Evolutionary conservation across 2,888 invertebrate genomes (phyloP).

Genomic region (Eulithis prunata): DNA sequence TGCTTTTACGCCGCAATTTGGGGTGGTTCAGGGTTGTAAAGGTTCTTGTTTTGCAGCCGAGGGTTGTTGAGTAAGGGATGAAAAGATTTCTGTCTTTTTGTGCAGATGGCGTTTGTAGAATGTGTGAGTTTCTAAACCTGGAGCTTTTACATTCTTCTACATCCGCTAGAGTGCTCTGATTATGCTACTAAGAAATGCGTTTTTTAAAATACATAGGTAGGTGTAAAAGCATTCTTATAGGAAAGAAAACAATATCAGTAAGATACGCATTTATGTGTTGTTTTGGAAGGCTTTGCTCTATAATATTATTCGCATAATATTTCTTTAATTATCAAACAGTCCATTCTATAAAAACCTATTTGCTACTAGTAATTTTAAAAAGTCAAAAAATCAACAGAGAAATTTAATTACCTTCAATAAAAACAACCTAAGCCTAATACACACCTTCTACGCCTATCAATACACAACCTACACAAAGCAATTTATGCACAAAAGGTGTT

Average conservation of each 20-base stretch:
- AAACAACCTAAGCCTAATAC: slow-evolving; percentile 13
- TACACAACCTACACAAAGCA: slow-evolving; percentile 22
- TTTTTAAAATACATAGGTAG: too few species aligned
- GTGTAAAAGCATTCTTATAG: too few species aligned
- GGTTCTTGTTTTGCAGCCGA: slow-evolving; percentile 45
- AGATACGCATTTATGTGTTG: too few species aligned
- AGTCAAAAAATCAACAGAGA: too few species aligned
- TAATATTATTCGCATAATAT: too few species aligned
- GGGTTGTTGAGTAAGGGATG: slow-evolving; percentile 54
- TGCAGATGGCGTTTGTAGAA: slow-evolving; percentile 37
- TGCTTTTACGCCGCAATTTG: slow-evolving; percentile 36
- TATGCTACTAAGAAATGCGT: neutral
- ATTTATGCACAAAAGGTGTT: slow-evolving; percentile 44
- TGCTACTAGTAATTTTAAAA: too few species aligned
- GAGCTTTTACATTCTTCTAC: slow-evolving; percentile 21
- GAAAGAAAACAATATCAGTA: too few species aligned
- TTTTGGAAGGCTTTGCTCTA: too few species aligned
- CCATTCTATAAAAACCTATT: too few species aligned
- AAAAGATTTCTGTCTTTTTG: slow-evolving; percentile 45
- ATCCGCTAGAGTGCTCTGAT: slow-evolving; percentile 26
- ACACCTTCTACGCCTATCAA: slow-evolving; percentile 6
- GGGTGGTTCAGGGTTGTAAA: slow-evolving; percentile 56
- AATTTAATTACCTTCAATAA: neutral
- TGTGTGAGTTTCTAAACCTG: neutral
- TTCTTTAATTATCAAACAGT: too few species aligned